Evolutionary conservation across 2,888 invertebrate genomes (phyloP), one percentile per base, ranked within the genome.

Genomic region (Meteorus cinctellus): DNA sequence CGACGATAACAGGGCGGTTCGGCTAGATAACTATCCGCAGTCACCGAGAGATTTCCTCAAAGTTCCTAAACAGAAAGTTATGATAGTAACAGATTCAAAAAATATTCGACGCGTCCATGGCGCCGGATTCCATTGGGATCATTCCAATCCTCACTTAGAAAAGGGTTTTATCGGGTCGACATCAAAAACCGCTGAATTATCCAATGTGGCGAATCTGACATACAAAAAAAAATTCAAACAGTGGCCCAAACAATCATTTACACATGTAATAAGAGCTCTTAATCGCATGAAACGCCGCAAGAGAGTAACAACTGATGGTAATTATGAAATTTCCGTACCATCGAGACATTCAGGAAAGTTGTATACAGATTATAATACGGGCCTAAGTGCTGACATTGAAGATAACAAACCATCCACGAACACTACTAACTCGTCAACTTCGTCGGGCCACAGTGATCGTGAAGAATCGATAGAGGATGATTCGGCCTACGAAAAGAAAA

Each of bases 401-500:
- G 31, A 63, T 31, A 68, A 70, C 55, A 74, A 77, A 36, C 63
- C 63, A 77, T 27, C 19, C 63, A 59, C 24, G 66, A 72, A 31
- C 67, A 19, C 31, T 66, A 51, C 24, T 62, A 72, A 36, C 68
- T 31, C 63, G 10, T 45, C 60, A 16, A 60, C 34, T 14, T 72
- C 45, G 10, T 63, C 79, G 36, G 77, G 77, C 65, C 45, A 68
- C 48, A 80, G 77, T 19, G 73, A 78, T 71, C 81, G 75, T 67
- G 70, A 71, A 41, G 81, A 80, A 79, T 77, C 81, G 67, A 79
- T 75, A 72, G 72, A 78, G 74, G 78, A 76, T 16, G 78, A 80
- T 34, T 51, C 55, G 4, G 14, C 27, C 34, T 78, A 75, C 74
- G 59, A 78, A 34, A 71, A 66, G 16, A 70, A 45, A 70, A 60